A percentile compares a stretch with the other conserved stretches of the same genome.
These are phyloP conservation scores for Drosophila rubida DNA, from an alignment of 2,888 invertebrate species.

Conservation along the genomic window DNA sequence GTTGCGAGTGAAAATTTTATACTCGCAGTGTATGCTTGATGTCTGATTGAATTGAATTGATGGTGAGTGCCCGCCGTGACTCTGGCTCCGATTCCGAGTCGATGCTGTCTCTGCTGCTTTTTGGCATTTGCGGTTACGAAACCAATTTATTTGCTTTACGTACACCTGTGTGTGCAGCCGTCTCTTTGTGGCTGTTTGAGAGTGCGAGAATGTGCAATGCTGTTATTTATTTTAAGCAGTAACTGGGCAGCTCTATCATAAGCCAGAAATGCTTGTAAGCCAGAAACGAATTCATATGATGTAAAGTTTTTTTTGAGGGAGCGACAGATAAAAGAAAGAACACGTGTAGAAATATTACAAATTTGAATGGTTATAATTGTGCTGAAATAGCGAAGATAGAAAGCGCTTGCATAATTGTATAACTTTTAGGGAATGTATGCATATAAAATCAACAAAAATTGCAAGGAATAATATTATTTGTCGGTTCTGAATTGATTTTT, in stretches of 20 bases:
- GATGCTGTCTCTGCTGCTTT: slow-evolving; percentile 53
- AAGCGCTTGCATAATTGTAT: too few species aligned
- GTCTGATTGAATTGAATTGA: slow-evolving; percentile 83
- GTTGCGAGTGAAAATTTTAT: slow-evolving; percentile 71
- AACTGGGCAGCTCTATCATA: slow-evolving; percentile 48
- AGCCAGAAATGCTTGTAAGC: slow-evolving; percentile 71
- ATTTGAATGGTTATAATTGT: neutral
- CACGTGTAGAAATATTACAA: slow-evolving; percentile 16
- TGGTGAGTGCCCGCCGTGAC: slow-evolving; percentile 58
- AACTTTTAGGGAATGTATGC: too few species aligned
- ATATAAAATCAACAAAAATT: too few species aligned
- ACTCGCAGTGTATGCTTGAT: slow-evolving; percentile 73
- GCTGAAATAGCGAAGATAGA: too few species aligned
- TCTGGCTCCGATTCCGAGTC: slow-evolving; percentile 19
- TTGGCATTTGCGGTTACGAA: slow-evolving; percentile 82
- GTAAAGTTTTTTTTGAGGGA: slow-evolving; percentile 58
- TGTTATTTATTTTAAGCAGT: slow-evolving; percentile 80
- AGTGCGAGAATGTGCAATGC: slow-evolving; percentile 33
- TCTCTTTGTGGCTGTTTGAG: neutral
- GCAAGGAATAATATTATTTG: too few species aligned
- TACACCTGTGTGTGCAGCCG: slow-evolving; percentile 11
- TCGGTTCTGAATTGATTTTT: neutral
- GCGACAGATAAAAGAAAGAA: neutral
- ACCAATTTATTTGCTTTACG: slow-evolving; percentile 81
- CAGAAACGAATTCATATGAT: too few species aligned